Conservation (phyloP, 2,888 invertebrate species). For the Drosophila pseudotakahashii region DNA sequence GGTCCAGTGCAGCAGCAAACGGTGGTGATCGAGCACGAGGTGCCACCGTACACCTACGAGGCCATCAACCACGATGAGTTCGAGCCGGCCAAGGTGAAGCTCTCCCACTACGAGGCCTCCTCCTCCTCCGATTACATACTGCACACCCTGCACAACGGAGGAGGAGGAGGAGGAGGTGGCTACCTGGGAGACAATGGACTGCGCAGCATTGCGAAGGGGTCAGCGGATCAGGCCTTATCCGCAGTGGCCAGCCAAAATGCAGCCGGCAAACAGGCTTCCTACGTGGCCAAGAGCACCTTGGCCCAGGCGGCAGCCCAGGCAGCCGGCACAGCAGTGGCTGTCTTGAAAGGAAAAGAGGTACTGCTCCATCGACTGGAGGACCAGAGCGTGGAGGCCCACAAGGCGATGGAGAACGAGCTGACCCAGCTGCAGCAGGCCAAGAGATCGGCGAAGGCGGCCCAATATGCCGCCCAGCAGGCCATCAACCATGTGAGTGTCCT, state of each 20-base stretch:
- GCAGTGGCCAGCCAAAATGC: conserved; percentile 90
- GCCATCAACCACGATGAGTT: conserved; percentile 73
- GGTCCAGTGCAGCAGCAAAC: conserved; percentile 42
- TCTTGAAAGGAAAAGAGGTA: conserved; percentile 88
- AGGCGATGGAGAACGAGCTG: conserved; percentile 87
- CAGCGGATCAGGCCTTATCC: conserved; percentile 90
- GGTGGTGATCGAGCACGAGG: conserved; percentile 54
- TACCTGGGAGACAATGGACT: conserved; percentile 88
- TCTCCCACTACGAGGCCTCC: conserved; percentile 49
- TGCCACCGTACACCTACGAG: conserved; percentile 76
- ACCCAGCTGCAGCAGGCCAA: conserved; percentile 90
- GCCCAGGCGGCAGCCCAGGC: conserved; percentile 91
- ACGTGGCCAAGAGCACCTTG: conserved; percentile 90
- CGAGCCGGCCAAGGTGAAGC: conserved; percentile 32
- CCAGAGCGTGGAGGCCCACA: conserved; percentile 90
- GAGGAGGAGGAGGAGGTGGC: conserved; percentile 34
- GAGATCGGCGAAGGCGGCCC: conserved; percentile 88
- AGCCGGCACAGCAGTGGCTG: conserved; percentile 88
- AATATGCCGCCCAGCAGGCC: conserved; percentile 88
- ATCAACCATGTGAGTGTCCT: conserved; percentile 86
- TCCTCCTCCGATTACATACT: conserved; percentile 39
- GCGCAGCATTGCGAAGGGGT: conserved; percentile 89
- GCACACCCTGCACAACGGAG: conserved; percentile 33
- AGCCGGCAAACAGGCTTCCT: conserved; percentile 91
- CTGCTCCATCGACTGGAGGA: conserved; percentile 89